These are phyloP conservation scores for Takifugu ocellatus DNA, from an alignment of 2,797 vertebrate species.

Conservation along the genomic window DNA sequence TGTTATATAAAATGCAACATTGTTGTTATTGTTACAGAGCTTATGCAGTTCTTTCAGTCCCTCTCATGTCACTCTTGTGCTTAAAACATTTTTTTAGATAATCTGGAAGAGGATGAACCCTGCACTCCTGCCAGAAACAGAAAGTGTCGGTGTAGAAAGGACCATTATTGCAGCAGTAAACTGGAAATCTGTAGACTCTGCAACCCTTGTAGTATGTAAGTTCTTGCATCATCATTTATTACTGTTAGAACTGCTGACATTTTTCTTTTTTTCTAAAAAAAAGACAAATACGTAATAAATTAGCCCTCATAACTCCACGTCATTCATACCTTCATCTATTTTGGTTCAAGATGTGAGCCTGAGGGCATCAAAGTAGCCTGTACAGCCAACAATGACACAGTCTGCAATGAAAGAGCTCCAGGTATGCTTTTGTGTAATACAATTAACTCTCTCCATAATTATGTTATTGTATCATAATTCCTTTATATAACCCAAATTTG, in stretches of 20 bases:
- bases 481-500: not conserved
- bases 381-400: constrained; percentile 35
- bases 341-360: constrained; percentile 52
- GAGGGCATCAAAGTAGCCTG: constrained; percentile 34
- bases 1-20: too few relatives aligned
- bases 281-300: not conserved
- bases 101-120: not conserved
- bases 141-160: constrained; percentile 53
- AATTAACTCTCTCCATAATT: not conserved
- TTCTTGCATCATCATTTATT: not conserved
- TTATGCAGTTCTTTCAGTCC: not conserved
- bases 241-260: not conserved
- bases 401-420: constrained; percentile 37
- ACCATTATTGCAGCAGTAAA: constrained; percentile 43
- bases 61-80: not conserved
- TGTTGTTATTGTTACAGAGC: too few relatives aligned
- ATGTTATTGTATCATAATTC: not conserved
- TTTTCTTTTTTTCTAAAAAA: not conserved
- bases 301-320: not conserved
- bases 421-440: constrained; percentile 20
- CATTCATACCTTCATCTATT: constrained; percentile 7
- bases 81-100: constrained; percentile 42
- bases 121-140: constrained; percentile 33
- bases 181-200: constrained; percentile 36
- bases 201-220: constrained; percentile 56